phyloP scores from a whole-genome alignment of 2,888 invertebrate genomes.

The Cataglyphis rosenhaueri region DNA sequence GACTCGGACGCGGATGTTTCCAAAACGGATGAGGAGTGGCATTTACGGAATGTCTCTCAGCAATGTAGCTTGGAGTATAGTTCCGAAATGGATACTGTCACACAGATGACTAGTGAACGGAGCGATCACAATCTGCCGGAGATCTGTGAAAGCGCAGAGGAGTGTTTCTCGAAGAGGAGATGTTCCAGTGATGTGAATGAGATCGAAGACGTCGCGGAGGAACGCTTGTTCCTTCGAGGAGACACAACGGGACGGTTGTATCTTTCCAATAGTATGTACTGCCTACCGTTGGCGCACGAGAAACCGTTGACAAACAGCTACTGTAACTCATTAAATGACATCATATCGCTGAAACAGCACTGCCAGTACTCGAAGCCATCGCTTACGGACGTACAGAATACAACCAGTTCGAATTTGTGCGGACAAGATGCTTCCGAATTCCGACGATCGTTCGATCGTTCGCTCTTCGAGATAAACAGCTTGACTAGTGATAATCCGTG shows the following conservation, averaged over 20 bases:
- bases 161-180: constrained; percentile 54
- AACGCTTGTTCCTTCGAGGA: constrained; percentile 52
- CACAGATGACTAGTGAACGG: constrained; percentile 81
- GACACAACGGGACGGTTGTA: constrained; percentile 71
- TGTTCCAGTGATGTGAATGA: constrained; percentile 73
- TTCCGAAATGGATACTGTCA: constrained; percentile 85
- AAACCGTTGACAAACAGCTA: constrained; percentile 74
- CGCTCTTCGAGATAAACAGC: constrained; percentile 72
- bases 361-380: constrained; percentile 77
- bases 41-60: constrained; percentile 89
- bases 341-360: constrained; percentile 74
- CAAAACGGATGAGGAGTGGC: constrained; percentile 81
- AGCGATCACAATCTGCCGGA: constrained; percentile 83
- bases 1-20: constrained; percentile 80
- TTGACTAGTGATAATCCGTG: constrained; percentile 73
- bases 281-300: constrained; percentile 74
- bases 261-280: constrained; percentile 81
- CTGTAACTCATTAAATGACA: constrained; percentile 81
- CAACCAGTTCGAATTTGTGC: constrained; percentile 72
- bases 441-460: constrained; percentile 69
- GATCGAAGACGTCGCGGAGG: constrained; percentile 63
- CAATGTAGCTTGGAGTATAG: constrained; percentile 91
- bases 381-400: constrained; percentile 74
- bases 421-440: constrained; percentile 71
- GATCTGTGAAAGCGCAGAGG: constrained; percentile 77